Evolutionary conservation across 1,140 invertebrate genomes (phyloP).

Genomic region (Gerris buenoi): DNA sequence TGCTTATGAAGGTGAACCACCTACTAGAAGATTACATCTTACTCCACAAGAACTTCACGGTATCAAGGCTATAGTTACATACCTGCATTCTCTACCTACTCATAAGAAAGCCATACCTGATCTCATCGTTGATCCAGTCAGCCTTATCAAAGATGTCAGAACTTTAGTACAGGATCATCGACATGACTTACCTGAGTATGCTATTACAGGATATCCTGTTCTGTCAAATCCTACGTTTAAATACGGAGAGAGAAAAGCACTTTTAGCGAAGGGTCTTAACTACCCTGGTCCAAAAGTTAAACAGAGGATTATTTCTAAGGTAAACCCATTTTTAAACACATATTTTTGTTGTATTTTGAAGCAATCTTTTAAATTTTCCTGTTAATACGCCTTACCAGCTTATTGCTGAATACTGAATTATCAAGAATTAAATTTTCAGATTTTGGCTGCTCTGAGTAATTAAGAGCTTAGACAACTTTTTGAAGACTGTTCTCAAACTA

Average conservation of each 20-base stretch:
- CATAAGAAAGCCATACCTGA: slow-evolving; percentile 86
- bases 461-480: too few relatives aligned
- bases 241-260: slow-evolving; percentile 13
- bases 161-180: slow-evolving; percentile 74
- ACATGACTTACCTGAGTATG: slow-evolving; percentile 64
- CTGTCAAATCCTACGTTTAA: slow-evolving; percentile 16
- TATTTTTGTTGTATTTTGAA: too few relatives aligned
- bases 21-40: slow-evolving; percentile 49
- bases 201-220: slow-evolving; percentile 51
- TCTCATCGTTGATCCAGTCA: slow-evolving; percentile 74
- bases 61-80: slow-evolving; percentile 79
- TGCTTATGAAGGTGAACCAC: slow-evolving; percentile 29
- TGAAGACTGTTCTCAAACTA: too few relatives aligned
- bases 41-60: slow-evolving; percentile 70
- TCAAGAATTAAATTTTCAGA: too few relatives aligned
- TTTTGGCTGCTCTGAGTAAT: too few relatives aligned
- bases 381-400: too few relatives aligned
- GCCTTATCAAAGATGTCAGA: slow-evolving; percentile 73
- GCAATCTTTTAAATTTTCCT: too few relatives aligned
- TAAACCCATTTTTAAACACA: background rate
- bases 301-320: background rate
- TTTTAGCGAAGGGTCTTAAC: slow-evolving; percentile 4
- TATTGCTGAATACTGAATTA: too few relatives aligned
- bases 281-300: slow-evolving; percentile 6
- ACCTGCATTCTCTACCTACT: slow-evolving; percentile 71